Evolutionary conservation across 2,113 vertebrate genomes (phyloP), one percentile per base, ranked within the genome.

Genomic region (Potamarius usumacintae): DNA sequence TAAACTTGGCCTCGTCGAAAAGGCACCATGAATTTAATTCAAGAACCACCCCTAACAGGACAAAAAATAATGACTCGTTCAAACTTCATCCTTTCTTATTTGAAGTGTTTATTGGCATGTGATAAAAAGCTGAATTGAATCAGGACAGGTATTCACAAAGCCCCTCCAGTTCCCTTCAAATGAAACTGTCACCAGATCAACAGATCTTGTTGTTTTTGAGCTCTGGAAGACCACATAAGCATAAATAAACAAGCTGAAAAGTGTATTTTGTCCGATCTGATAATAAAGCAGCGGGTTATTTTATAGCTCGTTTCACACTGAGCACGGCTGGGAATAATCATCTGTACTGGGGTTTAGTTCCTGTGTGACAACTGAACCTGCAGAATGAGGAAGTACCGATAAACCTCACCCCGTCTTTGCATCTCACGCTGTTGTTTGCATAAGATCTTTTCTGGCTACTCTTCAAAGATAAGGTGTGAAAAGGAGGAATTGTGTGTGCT

Each of bases 351-450:
- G 6, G 0, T 18, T 42, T 4, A 34, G 57, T 77, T 87, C 81
- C 48, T 87, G 81, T 76, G 58, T 30, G 48, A 77, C 77, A 83
- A 78, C 58, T 22, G 67, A 84, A 84, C 77, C 20, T 77, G 48
- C 85, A 84, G 74, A 90, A 94, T 93, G 92, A 89, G 94, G 94
- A 95, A 95, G 92, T 95, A 67, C 10, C 91, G 89, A 86, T 87
- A 85, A 79, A 77, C 60, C 62, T 78, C 55, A 52, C 57, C 86
- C 72, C 18, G 74, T 81, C 94, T 93, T 93, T 92, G 91, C 83
- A 94, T 94, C 90, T 94, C 42, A 22, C 14, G 80, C 88, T 83
- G 0, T 53, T 92, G 92, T 90, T 95, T 95, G 92, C 93, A 92
- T 91, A 94, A 94, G 87, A 85, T 25, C 18, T 53, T 62, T 55